Percentiles rank a stretch among this genome's conserved stretches.
phyloP scores from a whole-genome alignment of 2,113 vertebrate genomes.

The Bombycilla garrulus region DNA sequence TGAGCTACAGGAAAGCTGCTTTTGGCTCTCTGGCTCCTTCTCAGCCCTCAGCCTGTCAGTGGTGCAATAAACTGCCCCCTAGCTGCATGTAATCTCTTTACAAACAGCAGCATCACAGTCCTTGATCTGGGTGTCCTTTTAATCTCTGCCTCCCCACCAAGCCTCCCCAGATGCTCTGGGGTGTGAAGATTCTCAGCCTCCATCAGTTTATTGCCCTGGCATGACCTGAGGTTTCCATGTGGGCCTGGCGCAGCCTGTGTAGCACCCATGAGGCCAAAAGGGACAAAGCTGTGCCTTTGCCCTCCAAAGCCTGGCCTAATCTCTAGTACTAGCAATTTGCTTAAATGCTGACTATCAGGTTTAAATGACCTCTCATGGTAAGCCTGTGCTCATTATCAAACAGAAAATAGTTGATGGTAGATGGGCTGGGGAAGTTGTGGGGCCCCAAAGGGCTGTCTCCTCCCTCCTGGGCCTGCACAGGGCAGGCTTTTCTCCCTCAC shows the following conservation, averaged over 20 bases:
- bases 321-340: too few species aligned
- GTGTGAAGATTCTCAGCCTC: not conserved
- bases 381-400: not conserved
- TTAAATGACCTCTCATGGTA: not conserved
- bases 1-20: not conserved
- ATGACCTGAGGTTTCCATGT: fast-evolving
- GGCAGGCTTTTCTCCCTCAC: not conserved
- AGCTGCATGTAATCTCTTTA: not conserved
- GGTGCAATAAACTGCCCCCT: not conserved
- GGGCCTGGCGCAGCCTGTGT: not conserved
- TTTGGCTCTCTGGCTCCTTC: not conserved
- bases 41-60: not conserved
- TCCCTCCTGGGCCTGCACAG: not conserved
- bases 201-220: not conserved
- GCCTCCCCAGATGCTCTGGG: too few species aligned
- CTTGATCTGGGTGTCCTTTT: not conserved
- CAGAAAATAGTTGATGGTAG: not conserved
- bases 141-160: not conserved
- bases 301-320: not conserved
- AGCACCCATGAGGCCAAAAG: fast-evolving
- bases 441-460: not conserved
- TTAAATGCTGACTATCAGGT: not conserved
- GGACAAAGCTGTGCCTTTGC: not conserved
- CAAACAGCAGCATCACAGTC: not conserved
- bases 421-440: not conserved